Evolutionary conservation across 2,888 invertebrate genomes (phyloP), one percentile per base, ranked within the genome.

Genomic region (Apocheima hispidaria): DNA sequence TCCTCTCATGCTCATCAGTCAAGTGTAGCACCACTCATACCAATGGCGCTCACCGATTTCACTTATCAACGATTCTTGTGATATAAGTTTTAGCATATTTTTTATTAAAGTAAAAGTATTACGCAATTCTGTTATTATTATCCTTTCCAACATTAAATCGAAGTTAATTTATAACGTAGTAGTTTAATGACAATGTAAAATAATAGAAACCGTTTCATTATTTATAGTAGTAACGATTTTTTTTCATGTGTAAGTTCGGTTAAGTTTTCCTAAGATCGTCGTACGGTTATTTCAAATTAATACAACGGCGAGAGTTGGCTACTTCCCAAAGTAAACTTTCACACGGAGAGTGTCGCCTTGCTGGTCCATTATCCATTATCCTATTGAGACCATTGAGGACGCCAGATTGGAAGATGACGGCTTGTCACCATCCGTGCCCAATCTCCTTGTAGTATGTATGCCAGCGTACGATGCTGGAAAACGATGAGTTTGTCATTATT

Each of bases 261-360:
- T 10, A 9, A 18, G 10, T 21, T 5, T 21, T 21, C 5, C 6
- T 9, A 21, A 21, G 21, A 21, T n/a, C 4, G 6, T n/a, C 21
- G 5, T 4, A 18, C n/a, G 10, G 18, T 38, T 36, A 14, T 3
- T 43, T 30, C 20, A 30, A 33, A 33, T n/a, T 16, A 10, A 16
- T 28, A 16, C 18, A 33, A 6, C 30, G 46, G 36, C 18, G 21
- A 44, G 40, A 43, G 53, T 63, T 50, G 69, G 53, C 52, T 60
- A 56, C 64, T 44, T 62, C 63, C 64, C 66, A 52, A 64, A 64
- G 69, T 50, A 60, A 43, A 65, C 82, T 83, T 84, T 85, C 85
- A 82, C 84, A 84, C 84, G 82, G 78, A 79, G 58, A 54, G 63
- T 54, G 54, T 49, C 49, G 52, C 41, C 26, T 35, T 23, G 50